These are phyloP conservation scores for Azemiops feae DNA, from an alignment of 2,113 vertebrate genomes.

Conservation along the genomic window DNA sequence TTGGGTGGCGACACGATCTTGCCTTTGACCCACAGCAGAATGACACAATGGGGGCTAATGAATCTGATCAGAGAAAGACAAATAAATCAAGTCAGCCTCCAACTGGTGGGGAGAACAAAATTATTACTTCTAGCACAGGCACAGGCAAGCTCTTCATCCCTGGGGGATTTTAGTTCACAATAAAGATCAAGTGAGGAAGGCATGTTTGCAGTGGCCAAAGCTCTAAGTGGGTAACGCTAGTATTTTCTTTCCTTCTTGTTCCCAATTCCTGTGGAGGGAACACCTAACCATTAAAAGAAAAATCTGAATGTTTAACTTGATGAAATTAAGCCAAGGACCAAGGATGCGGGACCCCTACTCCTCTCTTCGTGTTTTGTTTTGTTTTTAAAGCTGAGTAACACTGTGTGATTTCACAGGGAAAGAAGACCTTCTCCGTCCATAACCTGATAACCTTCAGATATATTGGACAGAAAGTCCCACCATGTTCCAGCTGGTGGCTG, in stretches of 20 bases:
- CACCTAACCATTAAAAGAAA: neutral
- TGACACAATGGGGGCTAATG: neutral
- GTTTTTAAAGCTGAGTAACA: neutral
- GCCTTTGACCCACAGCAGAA: slow-evolving; percentile 7
- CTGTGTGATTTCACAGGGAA: neutral
- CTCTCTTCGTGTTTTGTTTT: neutral
- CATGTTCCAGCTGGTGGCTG: neutral
- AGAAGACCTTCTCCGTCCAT: neutral
- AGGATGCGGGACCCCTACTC: neutral
- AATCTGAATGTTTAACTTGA: neutral
- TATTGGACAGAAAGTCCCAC: neutral
- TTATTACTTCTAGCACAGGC: neutral
- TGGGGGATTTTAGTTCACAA: neutral
- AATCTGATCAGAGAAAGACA: neutral
- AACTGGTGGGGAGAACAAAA: neutral
- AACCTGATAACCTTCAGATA: neutral
- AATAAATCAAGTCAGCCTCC: neutral
- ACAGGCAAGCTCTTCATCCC: neutral
- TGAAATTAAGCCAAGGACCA: neutral
- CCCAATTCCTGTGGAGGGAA: neutral
- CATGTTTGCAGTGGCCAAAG: neutral
- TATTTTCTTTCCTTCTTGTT: neutral
- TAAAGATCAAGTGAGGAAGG: neutral
- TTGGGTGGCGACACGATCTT: neutral
- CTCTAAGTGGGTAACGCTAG: neutral